Evolutionary conservation across 2,888 invertebrate genomes (phyloP).

Genomic region (Sericinus montela): DNA sequence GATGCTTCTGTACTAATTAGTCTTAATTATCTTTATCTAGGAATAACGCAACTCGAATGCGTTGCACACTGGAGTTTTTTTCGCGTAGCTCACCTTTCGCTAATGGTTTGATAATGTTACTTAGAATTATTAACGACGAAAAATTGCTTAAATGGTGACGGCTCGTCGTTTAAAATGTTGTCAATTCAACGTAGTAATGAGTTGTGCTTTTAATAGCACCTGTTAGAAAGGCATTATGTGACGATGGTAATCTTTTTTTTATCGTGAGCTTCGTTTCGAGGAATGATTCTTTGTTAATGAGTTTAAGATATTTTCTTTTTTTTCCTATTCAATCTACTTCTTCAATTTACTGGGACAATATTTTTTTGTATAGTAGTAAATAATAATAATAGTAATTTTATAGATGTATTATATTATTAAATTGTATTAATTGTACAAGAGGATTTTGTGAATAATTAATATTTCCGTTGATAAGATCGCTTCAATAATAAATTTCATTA

Average conservation of each 20-base stretch:
- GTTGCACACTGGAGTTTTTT: conserved; percentile 1
- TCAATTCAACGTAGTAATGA: neutral
- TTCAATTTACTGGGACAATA: too few relatives aligned
- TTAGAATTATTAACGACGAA: conserved; percentile 9
- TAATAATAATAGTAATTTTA: too few relatives aligned
- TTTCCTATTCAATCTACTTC: too few relatives aligned
- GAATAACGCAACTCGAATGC: neutral
- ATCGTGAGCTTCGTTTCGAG: neutral
- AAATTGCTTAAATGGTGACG: conserved; percentile 3
- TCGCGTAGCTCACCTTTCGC: conserved; percentile 9
- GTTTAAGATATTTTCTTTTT: neutral
- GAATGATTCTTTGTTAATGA: neutral
- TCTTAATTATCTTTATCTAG: conserved; percentile 10
- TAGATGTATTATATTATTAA: too few relatives aligned
- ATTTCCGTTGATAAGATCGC: too few relatives aligned
- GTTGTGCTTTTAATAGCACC: neutral
- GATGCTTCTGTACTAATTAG: conserved; percentile 5
- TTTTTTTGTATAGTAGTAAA: too few relatives aligned
- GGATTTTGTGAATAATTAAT: too few relatives aligned
- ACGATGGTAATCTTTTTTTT: neutral
- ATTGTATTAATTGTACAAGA: too few relatives aligned
- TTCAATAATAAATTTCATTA: too few relatives aligned
- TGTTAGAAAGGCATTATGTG: neutral
- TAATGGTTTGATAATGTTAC: conserved; percentile 11
- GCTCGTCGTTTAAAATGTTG: conserved; percentile 2